Base-by-base conservation (phyloP, 2,797 vertebrate species). In the Moxostoma hubbsi region DNA sequence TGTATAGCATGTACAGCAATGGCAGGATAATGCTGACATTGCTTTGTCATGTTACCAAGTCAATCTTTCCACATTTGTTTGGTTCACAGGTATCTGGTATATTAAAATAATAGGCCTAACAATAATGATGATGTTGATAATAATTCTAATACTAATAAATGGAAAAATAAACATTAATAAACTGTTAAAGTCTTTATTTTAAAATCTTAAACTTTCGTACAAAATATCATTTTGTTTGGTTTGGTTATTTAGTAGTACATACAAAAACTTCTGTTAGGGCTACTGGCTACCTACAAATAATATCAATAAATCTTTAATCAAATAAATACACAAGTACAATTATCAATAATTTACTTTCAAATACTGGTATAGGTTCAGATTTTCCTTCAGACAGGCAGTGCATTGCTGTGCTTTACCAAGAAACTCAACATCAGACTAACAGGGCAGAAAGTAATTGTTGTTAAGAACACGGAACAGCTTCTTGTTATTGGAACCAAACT, bases 361-460 rank as follows among this genome's bases (percentile, higher is more conserved):
- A 78, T 71, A 78, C 67, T 24, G 58, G 49, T 6, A 64, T 6
- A 64, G 15, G 15, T 45, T 55, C 8, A 24, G 43, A 55, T 11
- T 78, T 61, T 47, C 7, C 18, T 71, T 64, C 58, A n/a, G 51
- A 16, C 55, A 36, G 46, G 6, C 7, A 43, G 55, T 9, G 24
- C 0, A 9, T 43, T 15, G 13, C 47, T 61, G 10, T 50, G 13
- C 18, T 13, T 62, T 47, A 11, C 5, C 43, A 5, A 54, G 43
- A 65, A 58, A 58, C 36, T 57, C 45, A 65, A 59, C 43, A 50
- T 12, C 13, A 12, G n/a, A 63, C 68, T 72, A 79, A 45, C 77
- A 79, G 7, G 68, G 77, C 59, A 79, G 45, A 61, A 79, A 79
- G 16, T 66, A 79, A 49, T 45, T 73, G 61, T 79, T 79, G 77